Percentiles rank a stretch among this genome's conserved stretches.
These are phyloP conservation scores for Sapajus apella DNA, from an alignment of 2,113 vertebrate species.

Conservation along the genomic window DNA sequence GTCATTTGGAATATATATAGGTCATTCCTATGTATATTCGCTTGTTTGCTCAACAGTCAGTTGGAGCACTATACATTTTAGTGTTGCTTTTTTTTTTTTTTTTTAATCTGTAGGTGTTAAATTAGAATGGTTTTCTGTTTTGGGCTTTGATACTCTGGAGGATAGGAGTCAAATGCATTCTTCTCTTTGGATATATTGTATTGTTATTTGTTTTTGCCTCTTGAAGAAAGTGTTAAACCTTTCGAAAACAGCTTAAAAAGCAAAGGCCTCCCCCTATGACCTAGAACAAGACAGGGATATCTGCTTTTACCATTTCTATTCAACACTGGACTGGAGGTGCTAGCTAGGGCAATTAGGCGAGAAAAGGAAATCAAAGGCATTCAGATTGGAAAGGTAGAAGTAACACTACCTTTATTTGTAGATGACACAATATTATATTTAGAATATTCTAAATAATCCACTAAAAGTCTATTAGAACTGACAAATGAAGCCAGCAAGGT, in stretches of 20 bases:
- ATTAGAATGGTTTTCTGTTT: constrained; percentile 9
- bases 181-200: background rate
- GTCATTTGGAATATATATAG: background rate
- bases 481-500: background rate
- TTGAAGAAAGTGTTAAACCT: background rate
- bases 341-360: background rate
- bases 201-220: background rate
- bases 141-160: background rate
- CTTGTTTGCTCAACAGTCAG: background rate
- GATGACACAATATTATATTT: background rate
- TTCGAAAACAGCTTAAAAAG: background rate
- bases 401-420: background rate
- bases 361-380: background rate
- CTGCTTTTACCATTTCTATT: background rate
- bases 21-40: background rate
- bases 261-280: background rate
- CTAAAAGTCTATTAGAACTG: background rate
- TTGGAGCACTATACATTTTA: background rate
- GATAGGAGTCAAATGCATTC: background rate
- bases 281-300: background rate
- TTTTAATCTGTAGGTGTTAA: background rate
- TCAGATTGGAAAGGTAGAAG: background rate
- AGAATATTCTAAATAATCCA: background rate
- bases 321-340: background rate
- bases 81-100: background rate